Base-by-base conservation (phyloP, 2,888 invertebrate species). In the Tholera decimalis region DNA sequence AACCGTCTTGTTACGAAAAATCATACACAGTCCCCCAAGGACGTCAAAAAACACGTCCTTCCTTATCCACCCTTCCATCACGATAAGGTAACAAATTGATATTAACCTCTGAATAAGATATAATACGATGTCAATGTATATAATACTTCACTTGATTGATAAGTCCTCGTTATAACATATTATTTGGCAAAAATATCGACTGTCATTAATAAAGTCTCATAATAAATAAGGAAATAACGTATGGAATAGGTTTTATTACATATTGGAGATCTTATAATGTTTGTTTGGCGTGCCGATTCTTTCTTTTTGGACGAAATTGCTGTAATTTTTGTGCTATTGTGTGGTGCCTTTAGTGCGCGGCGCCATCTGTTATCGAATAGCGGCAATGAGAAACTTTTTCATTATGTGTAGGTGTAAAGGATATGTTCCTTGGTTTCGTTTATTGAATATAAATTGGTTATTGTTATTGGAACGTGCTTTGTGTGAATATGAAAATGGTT, bases 351-450 rank as follows among this genome's bases (percentile, higher is more conserved):
- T 39, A 30, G 28, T 20, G 49, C 41, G 70, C 87, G 77, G 82
- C 93, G 93, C 92, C 93, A 92, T 91, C 93, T 92, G 56, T 86
- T 82, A 70, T 61, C 73, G 85, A 88, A 87, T 90, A 90, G 93
- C 81, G 66, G 71, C 73, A 89, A 84, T 84, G 72, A 44, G 22
- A 49, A 54, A 15, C 39, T 50, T 62, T 77, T 77, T 53, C 56
- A 49, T 67, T 67, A 37, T 22, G 44, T 22, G 47, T 41, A n/a
- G 18, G 65, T 41, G 47, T 65, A 39, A 54, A 59, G 47, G 44
- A 56, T 73, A 28, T n/a, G 55, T 50, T 77, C 55, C 66, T 78
- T 67, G 60, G 54, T 68, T 75, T 79, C 60, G 79, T 78, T 78
- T 67, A 57, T 51, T 37, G 73, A 73, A 78, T 78, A 60, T 77